phyloP scores from a whole-genome alignment of 2,888 invertebrate species.

The Drosophila hamatofila region DNA sequence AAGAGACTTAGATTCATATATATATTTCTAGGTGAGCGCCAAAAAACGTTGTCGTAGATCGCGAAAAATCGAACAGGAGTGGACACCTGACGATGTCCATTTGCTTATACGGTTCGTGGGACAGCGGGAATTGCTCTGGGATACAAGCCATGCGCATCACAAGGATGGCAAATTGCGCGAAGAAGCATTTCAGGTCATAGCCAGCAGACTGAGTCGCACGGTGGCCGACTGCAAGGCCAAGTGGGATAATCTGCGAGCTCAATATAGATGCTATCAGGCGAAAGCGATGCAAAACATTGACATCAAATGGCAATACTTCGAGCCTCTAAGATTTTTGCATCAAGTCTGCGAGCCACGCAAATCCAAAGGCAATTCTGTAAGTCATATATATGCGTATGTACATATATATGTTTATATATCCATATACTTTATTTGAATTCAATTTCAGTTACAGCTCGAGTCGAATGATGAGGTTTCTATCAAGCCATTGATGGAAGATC shows the following conservation, averaged over 20 bases:
- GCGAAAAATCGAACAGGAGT: conserved; percentile 40
- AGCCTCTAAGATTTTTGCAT: conserved; percentile 22
- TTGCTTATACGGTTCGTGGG: conserved; percentile 39
- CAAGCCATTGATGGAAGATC: conserved; percentile 28
- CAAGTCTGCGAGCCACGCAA: conserved; percentile 35
- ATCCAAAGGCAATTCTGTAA: conserved; percentile 20
- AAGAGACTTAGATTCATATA: not conserved
- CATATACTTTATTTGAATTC: not conserved
- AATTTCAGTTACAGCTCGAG: conserved; percentile 5
- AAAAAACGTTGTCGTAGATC: conserved; percentile 27
- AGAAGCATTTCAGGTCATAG: conserved; percentile 24
- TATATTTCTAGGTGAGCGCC: not conserved
- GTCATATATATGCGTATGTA: not conserved
- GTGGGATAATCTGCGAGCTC: conserved; percentile 50
- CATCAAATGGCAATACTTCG: conserved; percentile 49
- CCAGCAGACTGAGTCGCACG: conserved; percentile 25
- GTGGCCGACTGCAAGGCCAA: conserved; percentile 42
- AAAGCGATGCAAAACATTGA: conserved; percentile 25
- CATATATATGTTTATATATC: not conserved
- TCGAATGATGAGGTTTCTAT: conserved; percentile 10
- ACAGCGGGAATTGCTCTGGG: conserved; percentile 29
- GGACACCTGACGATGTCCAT: conserved; percentile 38
- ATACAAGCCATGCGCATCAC: conserved; percentile 16
- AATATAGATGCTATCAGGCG: conserved; percentile 38
- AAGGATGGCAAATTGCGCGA: conserved; percentile 43